Evolutionary conservation across 2,113 vertebrate species (phyloP), one percentile per base, ranked within the genome.

Genomic region (Alouatta palliata): DNA sequence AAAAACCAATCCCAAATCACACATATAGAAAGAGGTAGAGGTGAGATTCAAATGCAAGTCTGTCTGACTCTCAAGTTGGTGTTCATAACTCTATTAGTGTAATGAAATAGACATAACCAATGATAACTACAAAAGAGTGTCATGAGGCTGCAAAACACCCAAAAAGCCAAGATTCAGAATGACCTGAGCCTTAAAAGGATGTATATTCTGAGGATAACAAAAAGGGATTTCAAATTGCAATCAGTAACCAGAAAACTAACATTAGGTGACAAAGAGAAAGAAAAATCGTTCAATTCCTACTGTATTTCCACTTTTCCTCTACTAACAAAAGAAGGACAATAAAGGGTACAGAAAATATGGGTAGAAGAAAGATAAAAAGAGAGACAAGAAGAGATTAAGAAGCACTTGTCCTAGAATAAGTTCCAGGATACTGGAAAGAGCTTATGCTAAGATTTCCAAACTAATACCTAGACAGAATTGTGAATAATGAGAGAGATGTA

Each of bases 401-500:
- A 86, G 76, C 35, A 94, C 17, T 90, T 90, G 40, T 75, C 40
- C 47, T 85, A 54, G 61, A 92, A 96, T 89, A 98, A 95, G 96
- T 96, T 94, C 49, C 64, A 90, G 80, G 43, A 95, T 77, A 95
- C 80, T 80, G 25, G 81, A 92, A 96, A 97, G 79, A 95, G 45
- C 30, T n/a, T 94, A 91, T 49, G 70, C 80, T 95, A 96, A 95
- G 40, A 90, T 84, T 95, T 96, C 88, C 56, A 94, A 96, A 96
- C n/a, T 92, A 85, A 56, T 94, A 35, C 96, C 92, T 96, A 95
- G 75, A 87, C 64, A 97, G 84, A 94, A 96, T 64, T 95, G 30
- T 94, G 94, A 96, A 90, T 91, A 95, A 95, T 90, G 64, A 96
- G 35, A 91, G 8, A 92, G 3, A 80, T n/a, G 27, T 35, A 87